A percentile compares a stretch with the other conserved stretches of the same genome.
Evolutionary conservation across 2,888 invertebrate species (phyloP).

Genomic region (Leptothorax acervorum): DNA sequence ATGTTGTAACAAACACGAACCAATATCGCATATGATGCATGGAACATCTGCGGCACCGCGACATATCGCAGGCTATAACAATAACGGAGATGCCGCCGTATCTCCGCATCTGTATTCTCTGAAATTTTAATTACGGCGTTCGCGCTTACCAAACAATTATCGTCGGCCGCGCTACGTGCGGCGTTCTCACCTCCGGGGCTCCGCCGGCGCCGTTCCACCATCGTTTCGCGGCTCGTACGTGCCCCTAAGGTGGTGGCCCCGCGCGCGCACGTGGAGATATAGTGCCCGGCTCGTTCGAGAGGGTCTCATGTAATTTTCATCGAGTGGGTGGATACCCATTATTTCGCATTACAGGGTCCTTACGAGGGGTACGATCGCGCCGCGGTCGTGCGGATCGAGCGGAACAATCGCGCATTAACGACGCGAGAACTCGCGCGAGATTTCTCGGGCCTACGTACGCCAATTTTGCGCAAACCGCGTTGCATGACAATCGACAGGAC

Average conservation of each 20-base stretch:
- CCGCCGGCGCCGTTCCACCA: not conserved
- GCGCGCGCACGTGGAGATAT: slow-evolving; percentile 34
- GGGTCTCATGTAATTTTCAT: slow-evolving; percentile 76
- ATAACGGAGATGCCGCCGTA: slow-evolving; percentile 12
- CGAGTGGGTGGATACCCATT: slow-evolving; percentile 78
- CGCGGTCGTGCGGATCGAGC: slow-evolving; percentile 57
- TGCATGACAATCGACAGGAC: not conserved
- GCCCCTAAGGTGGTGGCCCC: slow-evolving; percentile 23
- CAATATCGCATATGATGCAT: not conserved
- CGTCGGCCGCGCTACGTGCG: slow-evolving; percentile 9
- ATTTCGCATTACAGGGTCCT: slow-evolving; percentile 77
- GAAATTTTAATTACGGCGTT: slow-evolving; percentile 70
- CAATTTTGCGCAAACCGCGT: slow-evolving; percentile 33
- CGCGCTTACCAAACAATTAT: slow-evolving; percentile 72
- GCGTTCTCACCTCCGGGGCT: slow-evolving; percentile 24
- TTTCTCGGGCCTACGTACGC: slow-evolving; percentile 11
- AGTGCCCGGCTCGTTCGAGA: slow-evolving; percentile 38
- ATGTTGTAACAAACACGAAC: not conserved
- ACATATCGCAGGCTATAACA: not conserved
- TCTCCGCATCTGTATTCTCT: slow-evolving; percentile 53
- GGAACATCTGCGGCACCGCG: not conserved
- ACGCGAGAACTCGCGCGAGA: slow-evolving; percentile 45
- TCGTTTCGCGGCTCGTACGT: slow-evolving; percentile 49
- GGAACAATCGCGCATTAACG: slow-evolving; percentile 58
- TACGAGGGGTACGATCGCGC: slow-evolving; percentile 64